Evolutionary conservation across 2,888 invertebrate species (phyloP), one percentile per base, ranked within the genome.

Genomic region (Lochmaea capreae): DNA sequence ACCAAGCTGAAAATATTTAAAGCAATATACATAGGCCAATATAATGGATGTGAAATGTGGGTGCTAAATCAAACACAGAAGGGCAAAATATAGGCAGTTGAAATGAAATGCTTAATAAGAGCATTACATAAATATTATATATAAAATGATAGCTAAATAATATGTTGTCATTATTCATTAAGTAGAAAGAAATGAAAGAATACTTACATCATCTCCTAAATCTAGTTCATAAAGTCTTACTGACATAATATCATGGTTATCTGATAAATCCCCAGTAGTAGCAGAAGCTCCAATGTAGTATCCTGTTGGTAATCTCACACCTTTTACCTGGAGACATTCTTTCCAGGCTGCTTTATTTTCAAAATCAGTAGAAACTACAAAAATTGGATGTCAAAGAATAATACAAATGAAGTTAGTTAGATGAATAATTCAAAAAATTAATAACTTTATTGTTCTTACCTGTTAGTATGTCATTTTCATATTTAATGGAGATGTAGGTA

Each of bases 181-280:
- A 22, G 2, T 11, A 14, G 26, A n/a, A 49, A 18, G 4, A 22
- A 26, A 43, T 22, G 6, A 14, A 52, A 11, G 49, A 65, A 12
- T 69, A 83, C 88, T 88, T 86, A 90, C 90, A 84, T 90, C 92
- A 76, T 92, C 91, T 69, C 94, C 90, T 69, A 93, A 87, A 84
- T 98, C 97, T 73, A 99, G 89, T 86, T 99, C 97, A 85, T 94
- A 99, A 84, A 98, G 91, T 88, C 97, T 95, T 76, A 99, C 90
- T 1, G 97, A 93, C 76, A 97, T 90, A 76, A 99, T 91, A 87
- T 99, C 99, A 87, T 99, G 99, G 87, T 95, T 97, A 89, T 99
- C 99, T 76, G 95, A 93, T 61, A 99, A 89, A 86, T 99, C 98
- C 2, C 99, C 99, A 0, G 99, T 99, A 1, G 97, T 97, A 0